A percentile compares a stretch with the other conserved stretches of the same genome.
Conservation (phyloP, 2,888 invertebrate genomes). For the Shargacucullia verbasci region DNA sequence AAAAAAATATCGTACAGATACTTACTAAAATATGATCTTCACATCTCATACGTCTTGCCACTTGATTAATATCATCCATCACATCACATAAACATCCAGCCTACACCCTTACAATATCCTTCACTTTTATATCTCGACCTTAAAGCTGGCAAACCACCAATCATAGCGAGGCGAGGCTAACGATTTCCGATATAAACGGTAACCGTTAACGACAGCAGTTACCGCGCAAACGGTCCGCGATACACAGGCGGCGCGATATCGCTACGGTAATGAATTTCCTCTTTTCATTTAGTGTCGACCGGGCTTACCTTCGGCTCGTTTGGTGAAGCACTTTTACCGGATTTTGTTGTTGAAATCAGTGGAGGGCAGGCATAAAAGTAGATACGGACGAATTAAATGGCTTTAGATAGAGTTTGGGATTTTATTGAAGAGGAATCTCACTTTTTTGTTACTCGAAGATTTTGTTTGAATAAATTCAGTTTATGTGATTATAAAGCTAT, state of each 20-base stretch:
- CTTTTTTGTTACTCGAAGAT: background rate
- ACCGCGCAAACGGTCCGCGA: conserved; percentile 69
- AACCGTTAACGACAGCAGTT: conserved; percentile 74
- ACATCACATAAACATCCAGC: conserved; percentile 14
- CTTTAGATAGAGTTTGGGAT: conserved; percentile 24
- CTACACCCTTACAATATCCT: conserved; percentile 50
- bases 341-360: conserved; percentile 51
- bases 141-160: conserved; percentile 73
- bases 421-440: conserved; percentile 26
- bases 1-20: too few species aligned
- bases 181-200: conserved; percentile 80
- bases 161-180: conserved; percentile 77
- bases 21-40: conserved; percentile 2
- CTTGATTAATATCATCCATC: conserved; percentile 30
- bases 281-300: conserved; percentile 73
- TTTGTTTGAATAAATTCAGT: too few species aligned
- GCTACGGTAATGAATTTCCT: conserved; percentile 75
- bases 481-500: too few species aligned
- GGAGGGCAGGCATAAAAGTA: conserved; percentile 48
- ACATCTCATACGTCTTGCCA: conserved; percentile 6
- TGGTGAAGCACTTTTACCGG: conserved; percentile 44
- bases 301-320: conserved; percentile 60
- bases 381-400: conserved; percentile 45
- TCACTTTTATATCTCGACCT: conserved; percentile 60
- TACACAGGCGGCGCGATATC: conserved; percentile 67